Percentiles rank a stretch among this genome's conserved stretches.
These are phyloP conservation scores for Nettapus auritus DNA, from an alignment of 2,113 vertebrate genomes.

Conservation along the genomic window DNA sequence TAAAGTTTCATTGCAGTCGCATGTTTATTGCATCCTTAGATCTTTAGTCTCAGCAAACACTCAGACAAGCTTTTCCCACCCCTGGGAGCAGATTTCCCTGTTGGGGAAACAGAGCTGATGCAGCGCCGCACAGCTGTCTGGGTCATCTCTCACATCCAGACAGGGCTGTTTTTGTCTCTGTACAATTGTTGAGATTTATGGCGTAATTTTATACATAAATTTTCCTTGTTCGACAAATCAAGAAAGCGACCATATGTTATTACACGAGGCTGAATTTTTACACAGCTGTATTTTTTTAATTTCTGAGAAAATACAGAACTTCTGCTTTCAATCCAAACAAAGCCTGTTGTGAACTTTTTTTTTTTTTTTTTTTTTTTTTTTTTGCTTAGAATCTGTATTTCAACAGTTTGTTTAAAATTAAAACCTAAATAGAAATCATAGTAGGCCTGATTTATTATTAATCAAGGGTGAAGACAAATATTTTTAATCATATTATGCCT, in stretches of 20 bases:
- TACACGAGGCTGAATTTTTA: neutral
- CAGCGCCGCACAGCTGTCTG: accelerated
- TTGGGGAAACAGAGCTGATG: accelerated
- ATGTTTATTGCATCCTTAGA: accelerated
- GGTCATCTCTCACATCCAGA: neutral
- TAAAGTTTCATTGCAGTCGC: accelerated
- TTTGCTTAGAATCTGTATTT: neutral
- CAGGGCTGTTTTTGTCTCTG: neutral
- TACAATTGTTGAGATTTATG: neutral
- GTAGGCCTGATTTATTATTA: neutral
- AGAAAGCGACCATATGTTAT: neutral
- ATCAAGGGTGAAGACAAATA: neutral
- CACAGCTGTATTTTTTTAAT: neutral
- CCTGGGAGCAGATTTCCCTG: accelerated
- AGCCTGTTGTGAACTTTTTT: neutral
- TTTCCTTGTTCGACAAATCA: neutral
- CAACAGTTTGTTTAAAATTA: neutral
- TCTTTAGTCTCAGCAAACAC: accelerated
- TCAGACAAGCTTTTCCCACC: accelerated
- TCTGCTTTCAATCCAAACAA: neutral
- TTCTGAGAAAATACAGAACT: neutral
- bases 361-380: neutral
- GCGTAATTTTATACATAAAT: neutral
- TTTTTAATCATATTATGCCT: neutral
- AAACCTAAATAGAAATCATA: neutral